Conservation (phyloP, 2,113 vertebrate genomes). For the Marmota flaviventris region DNA sequence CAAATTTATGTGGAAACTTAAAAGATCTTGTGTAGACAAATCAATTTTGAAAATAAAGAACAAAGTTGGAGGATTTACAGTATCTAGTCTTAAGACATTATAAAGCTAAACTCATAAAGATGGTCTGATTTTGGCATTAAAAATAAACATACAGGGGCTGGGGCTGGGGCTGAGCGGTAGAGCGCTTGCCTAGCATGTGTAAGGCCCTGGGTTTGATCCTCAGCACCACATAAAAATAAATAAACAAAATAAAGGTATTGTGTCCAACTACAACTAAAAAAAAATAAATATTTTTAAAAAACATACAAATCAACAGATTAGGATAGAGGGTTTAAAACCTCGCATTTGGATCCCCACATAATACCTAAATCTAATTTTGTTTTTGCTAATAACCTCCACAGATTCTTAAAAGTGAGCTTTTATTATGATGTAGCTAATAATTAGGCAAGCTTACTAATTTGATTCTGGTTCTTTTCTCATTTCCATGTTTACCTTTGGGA, state of each 20-base stretch:
- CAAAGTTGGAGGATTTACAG: not conserved
- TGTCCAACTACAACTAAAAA: no score
- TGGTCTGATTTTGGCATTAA: conserved; percentile 6
- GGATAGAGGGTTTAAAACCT: not conserved
- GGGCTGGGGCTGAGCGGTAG: no score
- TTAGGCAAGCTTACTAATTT: conserved; percentile 32
- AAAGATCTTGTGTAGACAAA: not conserved
- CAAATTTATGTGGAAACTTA: not conserved
- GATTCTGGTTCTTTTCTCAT: conserved; percentile 41
- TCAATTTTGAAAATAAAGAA: not conserved
- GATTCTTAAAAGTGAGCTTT: not conserved
- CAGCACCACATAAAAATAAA: no score
- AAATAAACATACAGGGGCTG: not conserved
- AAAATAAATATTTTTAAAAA: no score
- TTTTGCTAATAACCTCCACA: conserved; percentile 11
- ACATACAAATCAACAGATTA: conserved; percentile 10
- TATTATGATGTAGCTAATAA: not conserved
- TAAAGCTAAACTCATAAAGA: conserved; percentile 6
- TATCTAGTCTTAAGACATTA: not conserved
- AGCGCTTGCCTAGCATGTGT: no score
- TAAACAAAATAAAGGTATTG: no score
- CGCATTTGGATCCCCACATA: not conserved
- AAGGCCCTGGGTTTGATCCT: no score
- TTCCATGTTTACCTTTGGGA: not conserved
- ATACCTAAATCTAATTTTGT: not conserved